Percentiles rank a stretch among this genome's conserved stretches.
Conservation (phyloP, 2,113 vertebrate genomes). For the Ellobius talpinus region DNA sequence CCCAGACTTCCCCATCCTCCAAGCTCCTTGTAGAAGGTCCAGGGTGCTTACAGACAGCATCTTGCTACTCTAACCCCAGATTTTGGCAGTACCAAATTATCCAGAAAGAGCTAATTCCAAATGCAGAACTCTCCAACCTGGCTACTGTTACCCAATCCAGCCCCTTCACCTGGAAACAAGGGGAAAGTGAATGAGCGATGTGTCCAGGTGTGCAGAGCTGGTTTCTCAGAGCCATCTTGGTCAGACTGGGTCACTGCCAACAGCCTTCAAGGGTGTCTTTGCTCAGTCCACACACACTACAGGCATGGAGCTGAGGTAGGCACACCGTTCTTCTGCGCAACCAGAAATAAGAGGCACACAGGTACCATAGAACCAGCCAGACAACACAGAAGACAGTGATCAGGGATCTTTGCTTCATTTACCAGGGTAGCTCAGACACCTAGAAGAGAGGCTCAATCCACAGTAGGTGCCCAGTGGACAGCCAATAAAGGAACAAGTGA, state of each 20-base stretch:
- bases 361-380: accelerated
- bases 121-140: neutral
- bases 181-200: neutral
- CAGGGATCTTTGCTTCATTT: neutral
- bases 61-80: neutral
- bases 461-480: neutral
- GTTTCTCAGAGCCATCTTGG: neutral
- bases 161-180: neutral
- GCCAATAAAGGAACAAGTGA: no score
- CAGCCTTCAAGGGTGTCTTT: neutral
- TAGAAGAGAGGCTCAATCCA: neutral
- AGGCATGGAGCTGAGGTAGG: neutral
- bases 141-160: neutral
- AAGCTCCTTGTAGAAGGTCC: neutral
- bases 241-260: neutral
- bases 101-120: neutral
- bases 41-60: neutral
- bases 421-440: neutral
- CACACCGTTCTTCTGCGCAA: neutral
- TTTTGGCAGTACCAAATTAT: neutral
- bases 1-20: no score
- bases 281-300: neutral
- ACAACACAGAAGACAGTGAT: neutral
- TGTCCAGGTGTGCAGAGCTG: no score
- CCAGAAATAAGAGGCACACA: accelerated